A percentile compares a stretch with the other conserved stretches of the same genome.
Conservation (phyloP, 1,140 invertebrate species). For the Lepidurus apus region DNA sequence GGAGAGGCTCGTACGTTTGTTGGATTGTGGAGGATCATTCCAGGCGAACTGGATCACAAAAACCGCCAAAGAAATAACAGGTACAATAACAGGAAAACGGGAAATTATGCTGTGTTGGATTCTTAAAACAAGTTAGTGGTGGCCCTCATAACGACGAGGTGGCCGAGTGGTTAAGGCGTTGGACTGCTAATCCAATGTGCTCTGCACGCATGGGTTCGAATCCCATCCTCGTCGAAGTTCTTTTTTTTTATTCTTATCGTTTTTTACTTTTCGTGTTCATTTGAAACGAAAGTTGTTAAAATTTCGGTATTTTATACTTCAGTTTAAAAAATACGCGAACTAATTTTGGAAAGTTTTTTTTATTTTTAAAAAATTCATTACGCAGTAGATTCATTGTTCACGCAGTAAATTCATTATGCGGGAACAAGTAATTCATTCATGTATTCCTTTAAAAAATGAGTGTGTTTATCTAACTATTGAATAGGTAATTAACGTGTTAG, state of each 20-base stretch:
- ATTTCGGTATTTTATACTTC: no score
- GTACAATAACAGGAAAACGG: background rate
- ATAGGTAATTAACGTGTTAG: no score
- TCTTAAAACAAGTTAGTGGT: background rate
- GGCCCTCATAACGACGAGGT: conserved; percentile 43
- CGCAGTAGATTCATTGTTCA: no score
- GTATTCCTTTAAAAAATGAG: no score
- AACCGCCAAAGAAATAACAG: background rate
- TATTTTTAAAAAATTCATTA: no score
- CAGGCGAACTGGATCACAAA: background rate
- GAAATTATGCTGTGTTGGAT: no score
- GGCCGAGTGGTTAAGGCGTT: conserved; percentile 52
- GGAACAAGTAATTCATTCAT: no score
- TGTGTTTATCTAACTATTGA: no score
- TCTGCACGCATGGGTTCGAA: conserved; percentile 51
- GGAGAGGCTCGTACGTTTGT: background rate
- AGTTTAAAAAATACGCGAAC: no score
- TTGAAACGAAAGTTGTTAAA: background rate
- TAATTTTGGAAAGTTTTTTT: no score
- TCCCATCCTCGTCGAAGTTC: conserved; percentile 47
- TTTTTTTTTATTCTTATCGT: conserved; percentile 26
- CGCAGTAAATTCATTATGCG: no score
- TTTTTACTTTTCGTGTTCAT: background rate
- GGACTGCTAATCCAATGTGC: conserved; percentile 51
- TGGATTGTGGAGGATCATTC: background rate